Percentiles rank a stretch among this genome's conserved stretches.
These are phyloP conservation scores for Danio aesculapii DNA, from an alignment of 2,797 vertebrate species.

Conservation along the genomic window DNA sequence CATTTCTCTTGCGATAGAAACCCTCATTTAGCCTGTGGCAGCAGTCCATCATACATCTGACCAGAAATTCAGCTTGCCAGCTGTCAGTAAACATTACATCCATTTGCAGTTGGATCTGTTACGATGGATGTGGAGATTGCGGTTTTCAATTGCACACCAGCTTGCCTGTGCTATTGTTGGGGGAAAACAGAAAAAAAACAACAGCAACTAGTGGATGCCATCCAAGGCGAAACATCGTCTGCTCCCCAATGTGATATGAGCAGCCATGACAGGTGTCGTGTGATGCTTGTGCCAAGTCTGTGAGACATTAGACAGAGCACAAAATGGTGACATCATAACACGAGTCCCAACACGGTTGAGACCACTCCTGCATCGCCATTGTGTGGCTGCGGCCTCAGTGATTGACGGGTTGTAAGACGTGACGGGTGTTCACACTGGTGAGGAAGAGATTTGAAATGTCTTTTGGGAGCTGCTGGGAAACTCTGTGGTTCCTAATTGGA, in stretches of 20 bases:
- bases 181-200: neutral
- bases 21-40: slow-evolving; percentile 44
- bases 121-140: slow-evolving; percentile 50
- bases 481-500: slow-evolving; percentile 53
- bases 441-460: slow-evolving; percentile 25
- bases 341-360: neutral
- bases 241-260: slow-evolving; percentile 41
- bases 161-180: slow-evolving; percentile 42
- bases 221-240: slow-evolving; percentile 23
- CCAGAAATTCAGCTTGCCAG: slow-evolving; percentile 53
- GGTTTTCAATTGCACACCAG: slow-evolving; percentile 30
- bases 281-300: slow-evolving; percentile 45
- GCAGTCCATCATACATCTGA: slow-evolving; percentile 46
- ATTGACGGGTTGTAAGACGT: neutral
- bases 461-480: slow-evolving; percentile 41
- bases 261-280: slow-evolving; percentile 55
- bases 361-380: slow-evolving; percentile 19
- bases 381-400: neutral
- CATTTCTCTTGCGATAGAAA: slow-evolving; percentile 11
- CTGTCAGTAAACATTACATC: slow-evolving; percentile 47
- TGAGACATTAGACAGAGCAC: slow-evolving; percentile 30
- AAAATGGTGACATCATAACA: slow-evolving; percentile 30
- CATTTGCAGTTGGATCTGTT: slow-evolving; percentile 15
- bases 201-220: slow-evolving; percentile 31
- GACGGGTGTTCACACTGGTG: slow-evolving; percentile 3